These are phyloP conservation scores for Eilema sororculum DNA, from an alignment of 2,888 invertebrate genomes.

Conservation along the genomic window DNA sequence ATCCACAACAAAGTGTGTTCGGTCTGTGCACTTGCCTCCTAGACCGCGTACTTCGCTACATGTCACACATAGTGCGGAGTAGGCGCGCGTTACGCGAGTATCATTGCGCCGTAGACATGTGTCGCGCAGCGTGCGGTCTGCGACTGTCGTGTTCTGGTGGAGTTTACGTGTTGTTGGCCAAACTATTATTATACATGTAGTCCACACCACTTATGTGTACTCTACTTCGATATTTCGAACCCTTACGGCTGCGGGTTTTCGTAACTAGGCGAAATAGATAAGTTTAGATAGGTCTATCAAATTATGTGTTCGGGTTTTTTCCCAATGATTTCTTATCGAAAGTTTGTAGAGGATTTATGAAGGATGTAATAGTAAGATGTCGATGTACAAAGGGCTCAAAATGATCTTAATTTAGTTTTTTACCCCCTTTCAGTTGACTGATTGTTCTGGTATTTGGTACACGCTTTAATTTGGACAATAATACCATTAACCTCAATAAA, in stretches of 20 bases:
- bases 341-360: no score
- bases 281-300: not conserved
- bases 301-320: not conserved
- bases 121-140: constrained; percentile 8
- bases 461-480: no score
- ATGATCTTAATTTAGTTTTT: no score
- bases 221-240: not conserved
- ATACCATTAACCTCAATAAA: no score
- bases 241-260: not conserved
- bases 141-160: constrained; percentile 9
- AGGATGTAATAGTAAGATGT: no score
- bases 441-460: no score
- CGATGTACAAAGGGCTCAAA: no score
- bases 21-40: not conserved
- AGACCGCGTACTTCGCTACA: constrained; percentile 4
- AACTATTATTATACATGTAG: not conserved
- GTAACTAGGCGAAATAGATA: not conserved
- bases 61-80: constrained; percentile 5
- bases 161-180: constrained; percentile 6
- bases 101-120: constrained; percentile 8
- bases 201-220: not conserved
- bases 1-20: not conserved
- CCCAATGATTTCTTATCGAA: not conserved
- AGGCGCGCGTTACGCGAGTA: constrained; percentile 7
- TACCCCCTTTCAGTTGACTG: no score